Evolutionary conservation across 2,113 vertebrate species (phyloP).

Genomic region (Aegithalos caudatus): DNA sequence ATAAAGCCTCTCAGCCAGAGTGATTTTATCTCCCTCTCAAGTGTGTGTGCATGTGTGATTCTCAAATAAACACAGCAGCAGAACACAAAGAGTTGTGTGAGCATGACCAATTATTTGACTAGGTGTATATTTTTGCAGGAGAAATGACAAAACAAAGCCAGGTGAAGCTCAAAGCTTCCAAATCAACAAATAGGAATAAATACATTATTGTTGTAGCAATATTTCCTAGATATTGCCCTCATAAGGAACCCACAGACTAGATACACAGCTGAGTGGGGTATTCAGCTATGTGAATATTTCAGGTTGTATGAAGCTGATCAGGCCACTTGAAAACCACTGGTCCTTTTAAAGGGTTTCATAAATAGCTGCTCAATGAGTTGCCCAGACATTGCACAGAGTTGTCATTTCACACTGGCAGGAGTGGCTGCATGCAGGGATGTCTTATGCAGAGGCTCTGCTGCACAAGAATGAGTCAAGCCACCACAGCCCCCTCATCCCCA

Average conservation of each 20-base stretch:
- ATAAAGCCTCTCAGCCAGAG: neutral
- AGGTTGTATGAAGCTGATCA: neutral
- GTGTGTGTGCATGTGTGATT: neutral
- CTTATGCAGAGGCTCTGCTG: neutral
- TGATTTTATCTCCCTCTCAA: slow-evolving; percentile 27
- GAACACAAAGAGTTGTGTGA: neutral
- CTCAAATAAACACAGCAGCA: neutral
- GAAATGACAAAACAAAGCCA: neutral
- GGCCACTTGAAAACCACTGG: neutral
- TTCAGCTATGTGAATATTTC: neutral
- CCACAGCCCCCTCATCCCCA: fast-evolving
- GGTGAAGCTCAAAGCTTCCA: neutral
- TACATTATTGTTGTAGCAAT: neutral
- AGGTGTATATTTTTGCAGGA: neutral
- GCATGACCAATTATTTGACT: neutral
- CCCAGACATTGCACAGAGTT: neutral
- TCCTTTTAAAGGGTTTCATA: neutral
- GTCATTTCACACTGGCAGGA: neutral
- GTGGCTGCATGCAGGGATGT: neutral
- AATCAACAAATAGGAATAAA: neutral
- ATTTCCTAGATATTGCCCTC: neutral
- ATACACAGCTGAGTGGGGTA: neutral
- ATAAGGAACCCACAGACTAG: neutral
- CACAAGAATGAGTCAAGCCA: neutral
- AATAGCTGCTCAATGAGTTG: neutral